Percentiles rank a stretch among this genome's conserved stretches.
Evolutionary conservation across 2,113 vertebrate species (phyloP).

Genomic region (Gadus macrocephalus): DNA sequence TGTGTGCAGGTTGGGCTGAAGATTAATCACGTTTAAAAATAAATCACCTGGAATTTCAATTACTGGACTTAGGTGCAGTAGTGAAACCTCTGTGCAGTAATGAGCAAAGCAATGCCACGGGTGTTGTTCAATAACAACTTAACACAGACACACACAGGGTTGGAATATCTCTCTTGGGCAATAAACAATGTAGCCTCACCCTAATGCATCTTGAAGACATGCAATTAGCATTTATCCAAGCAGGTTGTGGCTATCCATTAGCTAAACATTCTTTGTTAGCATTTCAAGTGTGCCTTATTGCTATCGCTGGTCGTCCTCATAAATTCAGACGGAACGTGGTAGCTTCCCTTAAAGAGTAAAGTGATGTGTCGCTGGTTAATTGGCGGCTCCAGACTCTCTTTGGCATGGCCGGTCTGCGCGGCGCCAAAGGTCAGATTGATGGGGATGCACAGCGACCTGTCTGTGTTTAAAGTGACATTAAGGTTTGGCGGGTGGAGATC

Average conservation of each 20-base stretch:
- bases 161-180: no score
- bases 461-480: not conserved
- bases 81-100: not conserved
- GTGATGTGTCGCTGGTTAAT: not conserved
- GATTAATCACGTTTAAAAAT: no score
- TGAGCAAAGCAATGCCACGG: constrained; percentile 22
- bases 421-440: not conserved
- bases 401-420: not conserved
- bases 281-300: not conserved
- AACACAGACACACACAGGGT: not conserved
- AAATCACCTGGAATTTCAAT: no score
- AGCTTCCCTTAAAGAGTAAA: not conserved
- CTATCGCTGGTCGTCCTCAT: not conserved
- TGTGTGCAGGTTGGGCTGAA: no score
- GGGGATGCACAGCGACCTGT: not conserved
- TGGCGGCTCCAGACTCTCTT: not conserved
- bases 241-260: not conserved
- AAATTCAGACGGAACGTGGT: not conserved
- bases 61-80: no score
- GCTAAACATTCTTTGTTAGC: not conserved
- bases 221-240: no score
- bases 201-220: no score
- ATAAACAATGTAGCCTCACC: no score
- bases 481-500: not conserved
- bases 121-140: not conserved